Evolutionary conservation across 2,113 vertebrate genomes (phyloP).

Genomic region (Tamias sibiricus): DNA sequence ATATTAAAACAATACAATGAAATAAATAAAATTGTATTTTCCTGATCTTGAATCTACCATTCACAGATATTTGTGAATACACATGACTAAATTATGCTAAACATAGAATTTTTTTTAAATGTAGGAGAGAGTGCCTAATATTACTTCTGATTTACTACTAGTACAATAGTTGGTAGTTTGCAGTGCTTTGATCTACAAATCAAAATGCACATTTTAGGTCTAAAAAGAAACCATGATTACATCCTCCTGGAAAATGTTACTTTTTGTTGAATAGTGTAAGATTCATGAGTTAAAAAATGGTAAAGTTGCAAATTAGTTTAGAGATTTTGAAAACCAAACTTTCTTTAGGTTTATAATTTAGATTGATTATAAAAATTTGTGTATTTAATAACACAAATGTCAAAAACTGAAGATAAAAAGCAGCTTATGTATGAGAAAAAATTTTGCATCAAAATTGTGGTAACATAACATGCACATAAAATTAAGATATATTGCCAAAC

Average conservation of each 20-base stretch:
- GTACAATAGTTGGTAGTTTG: neutral
- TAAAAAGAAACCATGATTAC: neutral
- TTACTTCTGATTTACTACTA: neutral
- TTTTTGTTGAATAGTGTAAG: neutral
- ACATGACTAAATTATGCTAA: neutral
- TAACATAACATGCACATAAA: neutral
- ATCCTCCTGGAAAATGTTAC: neutral
- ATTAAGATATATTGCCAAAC: neutral
- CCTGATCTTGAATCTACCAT: neutral
- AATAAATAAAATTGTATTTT: neutral
- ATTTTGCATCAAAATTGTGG: neutral
- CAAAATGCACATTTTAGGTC: neutral
- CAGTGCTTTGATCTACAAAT: neutral
- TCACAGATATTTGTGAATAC: neutral
- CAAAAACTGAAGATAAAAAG: neutral
- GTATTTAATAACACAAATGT: neutral
- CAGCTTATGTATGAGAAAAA: neutral
- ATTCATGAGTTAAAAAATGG: neutral
- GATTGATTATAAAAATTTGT: neutral
- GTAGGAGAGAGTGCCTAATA: neutral
- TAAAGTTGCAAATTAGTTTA: neutral
- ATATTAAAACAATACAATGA: neutral
- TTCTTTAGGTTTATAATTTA: neutral
- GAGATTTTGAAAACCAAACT: neutral
- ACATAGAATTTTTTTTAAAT: neutral